A percentile compares a stretch with the other conserved stretches of the same genome.
Evolutionary conservation across 2,113 vertebrate genomes (phyloP).

Genomic region (Melozone crissalis): DNA sequence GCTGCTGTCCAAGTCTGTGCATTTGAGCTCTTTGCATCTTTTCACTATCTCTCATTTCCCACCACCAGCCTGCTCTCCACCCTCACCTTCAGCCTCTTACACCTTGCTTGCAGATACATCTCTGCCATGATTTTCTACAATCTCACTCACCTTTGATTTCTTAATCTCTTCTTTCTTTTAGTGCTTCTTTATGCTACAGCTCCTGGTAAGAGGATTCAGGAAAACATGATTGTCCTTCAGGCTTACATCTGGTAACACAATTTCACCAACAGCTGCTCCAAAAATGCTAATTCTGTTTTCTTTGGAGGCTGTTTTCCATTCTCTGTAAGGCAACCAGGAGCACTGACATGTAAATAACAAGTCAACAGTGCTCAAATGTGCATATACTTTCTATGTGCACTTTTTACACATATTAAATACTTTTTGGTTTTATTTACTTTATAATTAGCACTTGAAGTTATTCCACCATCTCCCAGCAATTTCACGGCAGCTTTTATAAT

Average conservation of each 20-base stretch:
- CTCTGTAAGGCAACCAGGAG: neutral
- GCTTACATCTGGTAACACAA: neutral
- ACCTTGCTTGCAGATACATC: neutral
- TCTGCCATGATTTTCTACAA: neutral
- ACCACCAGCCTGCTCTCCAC: neutral
- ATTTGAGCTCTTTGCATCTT: neutral
- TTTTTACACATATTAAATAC: neutral
- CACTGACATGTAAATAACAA: neutral
- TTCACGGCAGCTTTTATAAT: neutral
- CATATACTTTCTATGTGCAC: neutral
- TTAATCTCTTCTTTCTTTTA: neutral
- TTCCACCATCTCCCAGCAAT: neutral
- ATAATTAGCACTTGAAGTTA: conserved; percentile 17
- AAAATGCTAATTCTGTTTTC: neutral
- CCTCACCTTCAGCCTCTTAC: neutral
- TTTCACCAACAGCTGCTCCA: neutral
- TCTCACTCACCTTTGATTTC: neutral
- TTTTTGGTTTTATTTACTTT: conserved; percentile 14
- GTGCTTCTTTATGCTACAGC: neutral
- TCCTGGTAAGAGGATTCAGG: neutral
- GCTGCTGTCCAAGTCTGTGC: neutral
- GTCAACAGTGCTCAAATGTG: neutral
- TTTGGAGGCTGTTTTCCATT: neutral
- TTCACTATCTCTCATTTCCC: neutral
- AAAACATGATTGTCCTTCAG: neutral